Evolutionary conservation across 2,113 vertebrate genomes (phyloP).

Genomic region (Microcebus murinus): DNA sequence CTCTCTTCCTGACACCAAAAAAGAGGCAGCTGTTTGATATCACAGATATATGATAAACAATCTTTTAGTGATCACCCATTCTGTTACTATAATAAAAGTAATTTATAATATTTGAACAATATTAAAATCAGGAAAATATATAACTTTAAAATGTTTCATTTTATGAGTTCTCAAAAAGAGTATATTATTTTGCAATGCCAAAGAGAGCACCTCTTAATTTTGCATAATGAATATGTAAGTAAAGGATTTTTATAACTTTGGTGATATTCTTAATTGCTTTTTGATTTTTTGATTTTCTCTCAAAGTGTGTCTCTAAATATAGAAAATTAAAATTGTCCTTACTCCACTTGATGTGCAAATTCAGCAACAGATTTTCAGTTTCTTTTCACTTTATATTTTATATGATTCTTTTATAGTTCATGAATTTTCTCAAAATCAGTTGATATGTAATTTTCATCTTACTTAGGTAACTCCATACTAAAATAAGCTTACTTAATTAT

Average conservation of each 20-base stretch:
- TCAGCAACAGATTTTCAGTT: conserved; percentile 14
- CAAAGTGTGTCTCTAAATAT: neutral
- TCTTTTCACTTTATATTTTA: conserved; percentile 17
- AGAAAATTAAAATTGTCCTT: conserved; percentile 50
- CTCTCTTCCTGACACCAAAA: neutral
- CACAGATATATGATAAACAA: neutral
- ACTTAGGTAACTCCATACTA: conserved; percentile 27
- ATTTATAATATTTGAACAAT: neutral
- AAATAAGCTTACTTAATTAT: conserved; percentile 47
- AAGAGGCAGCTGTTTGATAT: neutral
- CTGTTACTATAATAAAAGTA: neutral
- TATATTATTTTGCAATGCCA: neutral
- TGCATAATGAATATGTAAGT: neutral
- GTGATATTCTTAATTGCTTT: conserved; percentile 49
- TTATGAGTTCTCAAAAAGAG: neutral
- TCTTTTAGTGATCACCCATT: neutral
- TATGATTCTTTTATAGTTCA: neutral
- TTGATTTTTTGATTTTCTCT: conserved; percentile 55
- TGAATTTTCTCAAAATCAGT: conserved; percentile 49
- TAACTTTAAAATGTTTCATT: neutral
- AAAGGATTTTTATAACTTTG: conserved; percentile 42
- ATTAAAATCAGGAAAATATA: neutral
- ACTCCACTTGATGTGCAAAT: neutral
- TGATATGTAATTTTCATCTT: conserved; percentile 22
- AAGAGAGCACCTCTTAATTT: conserved; percentile 25